These are phyloP conservation scores for Coregonus ussuriensis DNA, from an alignment of 2,797 vertebrate species.

Conservation along the genomic window DNA sequence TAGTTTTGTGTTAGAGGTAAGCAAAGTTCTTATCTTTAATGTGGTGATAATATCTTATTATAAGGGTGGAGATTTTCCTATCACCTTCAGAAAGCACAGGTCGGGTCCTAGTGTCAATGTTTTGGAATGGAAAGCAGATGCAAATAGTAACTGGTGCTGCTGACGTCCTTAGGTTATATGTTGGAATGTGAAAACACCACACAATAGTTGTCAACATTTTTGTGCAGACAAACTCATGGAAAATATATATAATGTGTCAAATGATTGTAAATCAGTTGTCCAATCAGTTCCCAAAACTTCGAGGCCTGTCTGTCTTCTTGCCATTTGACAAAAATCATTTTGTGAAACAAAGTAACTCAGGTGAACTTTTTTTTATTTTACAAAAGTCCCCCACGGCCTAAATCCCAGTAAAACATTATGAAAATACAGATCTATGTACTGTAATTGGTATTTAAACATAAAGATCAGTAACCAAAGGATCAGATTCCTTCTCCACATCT, in stretches of 20 bases:
- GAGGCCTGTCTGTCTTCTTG: too few relatives aligned
- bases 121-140: conserved; percentile 2
- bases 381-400: background rate
- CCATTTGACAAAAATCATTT: background rate
- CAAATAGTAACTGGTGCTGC: background rate
- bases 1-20: too few relatives aligned
- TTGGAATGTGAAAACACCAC: background rate
- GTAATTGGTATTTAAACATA: background rate
- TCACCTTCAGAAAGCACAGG: background rate
- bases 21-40: background rate
- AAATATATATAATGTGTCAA: background rate
- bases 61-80: background rate
- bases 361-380: background rate
- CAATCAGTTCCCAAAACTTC: background rate
- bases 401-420: too few relatives aligned
- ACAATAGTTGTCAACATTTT: background rate
- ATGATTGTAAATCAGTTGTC: background rate
- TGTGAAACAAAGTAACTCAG: background rate
- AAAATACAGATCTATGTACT: background rate
- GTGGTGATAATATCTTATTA: background rate
- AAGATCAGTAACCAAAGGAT: background rate
- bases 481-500: background rate
- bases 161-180: background rate
- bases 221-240: background rate
- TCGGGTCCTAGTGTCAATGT: background rate